Conservation (phyloP, 2,113 vertebrate species). For the Steatornis caripensis region DNA sequence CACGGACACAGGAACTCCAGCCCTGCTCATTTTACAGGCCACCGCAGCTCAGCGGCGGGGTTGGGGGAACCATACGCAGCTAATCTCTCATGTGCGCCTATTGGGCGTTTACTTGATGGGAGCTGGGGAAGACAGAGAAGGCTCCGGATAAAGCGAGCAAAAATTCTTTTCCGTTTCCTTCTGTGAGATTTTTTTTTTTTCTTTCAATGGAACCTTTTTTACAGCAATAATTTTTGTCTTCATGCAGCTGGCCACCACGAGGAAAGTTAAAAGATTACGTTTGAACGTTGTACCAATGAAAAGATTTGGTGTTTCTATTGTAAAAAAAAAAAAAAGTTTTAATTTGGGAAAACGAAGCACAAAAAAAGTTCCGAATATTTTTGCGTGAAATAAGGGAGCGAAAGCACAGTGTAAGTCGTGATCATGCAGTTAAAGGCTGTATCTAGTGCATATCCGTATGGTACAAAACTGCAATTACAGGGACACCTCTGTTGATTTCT, state of each 20-base stretch:
- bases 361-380: not conserved
- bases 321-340: not conserved
- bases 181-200: not conserved
- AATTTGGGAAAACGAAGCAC: not conserved
- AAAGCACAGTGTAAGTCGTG: not conserved
- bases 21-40: not conserved
- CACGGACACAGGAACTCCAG: not conserved
- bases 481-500: not conserved
- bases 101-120: not conserved
- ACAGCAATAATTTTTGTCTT: not conserved
- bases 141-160: not conserved
- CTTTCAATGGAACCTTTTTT: not conserved
- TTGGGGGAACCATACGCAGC: not conserved
- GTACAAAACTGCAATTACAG: not conserved
- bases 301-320: not conserved
- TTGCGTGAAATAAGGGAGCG: not conserved
- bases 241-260: not conserved
- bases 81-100: not conserved
- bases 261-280: not conserved
- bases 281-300: rapidly evolving
- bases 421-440: not conserved
- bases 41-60: rapidly evolving
- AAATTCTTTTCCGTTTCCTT: not conserved
- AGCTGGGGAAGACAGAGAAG: not conserved
- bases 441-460: rapidly evolving